Base-by-base conservation (phyloP, 2,888 invertebrate genomes). In the Xylota segnis region DNA sequence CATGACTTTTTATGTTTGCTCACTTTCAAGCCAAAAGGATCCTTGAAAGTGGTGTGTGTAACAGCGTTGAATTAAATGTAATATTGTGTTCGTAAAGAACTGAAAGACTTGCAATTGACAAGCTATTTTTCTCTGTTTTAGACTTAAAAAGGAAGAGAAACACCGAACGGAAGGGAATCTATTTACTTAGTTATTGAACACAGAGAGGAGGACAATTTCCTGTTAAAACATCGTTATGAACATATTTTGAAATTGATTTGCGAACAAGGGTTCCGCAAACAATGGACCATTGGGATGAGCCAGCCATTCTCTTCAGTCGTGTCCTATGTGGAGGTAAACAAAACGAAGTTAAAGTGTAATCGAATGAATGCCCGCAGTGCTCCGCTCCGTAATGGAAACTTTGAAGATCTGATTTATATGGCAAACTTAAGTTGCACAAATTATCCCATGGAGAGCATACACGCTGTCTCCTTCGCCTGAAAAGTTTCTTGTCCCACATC, bases 161-260 rank as follows among this genome's bases (percentile, higher is more conserved):
- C 58, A 29, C 61, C n/a, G 61, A 12, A 43, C 43, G 23, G 34
- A 50, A 34, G 23, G 34, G 29, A 52, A 52, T 43, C 40, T 82
- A 61, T 82, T 82, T 82, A 34, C 72, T 82, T 61, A 66, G 76
- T 72, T 66, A 72, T 76, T 86, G 77, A 86, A 71, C 40, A 37
- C 27, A 71, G 43, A 77, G 50, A 68, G 66, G 56, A 77, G 71
- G 72, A 82, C 82, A 82, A 82, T 82, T 86, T 86, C 86, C 86
- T 86, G 86, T 86, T 68, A 72, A 68, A 86, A 82, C 65, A 86
- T 86, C 66, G 61, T 81, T 86, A 77, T 82, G 72, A 77, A 86
- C 82, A 86, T 82, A 68, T 77, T 84, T 79, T 86, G 71, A 86
- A 81, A 82, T 76, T 81, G 86, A 86, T 86, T 82, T 72, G 45